phyloP scores from a whole-genome alignment of 2,888 invertebrate genomes.

The Perithous albicinctus region DNA sequence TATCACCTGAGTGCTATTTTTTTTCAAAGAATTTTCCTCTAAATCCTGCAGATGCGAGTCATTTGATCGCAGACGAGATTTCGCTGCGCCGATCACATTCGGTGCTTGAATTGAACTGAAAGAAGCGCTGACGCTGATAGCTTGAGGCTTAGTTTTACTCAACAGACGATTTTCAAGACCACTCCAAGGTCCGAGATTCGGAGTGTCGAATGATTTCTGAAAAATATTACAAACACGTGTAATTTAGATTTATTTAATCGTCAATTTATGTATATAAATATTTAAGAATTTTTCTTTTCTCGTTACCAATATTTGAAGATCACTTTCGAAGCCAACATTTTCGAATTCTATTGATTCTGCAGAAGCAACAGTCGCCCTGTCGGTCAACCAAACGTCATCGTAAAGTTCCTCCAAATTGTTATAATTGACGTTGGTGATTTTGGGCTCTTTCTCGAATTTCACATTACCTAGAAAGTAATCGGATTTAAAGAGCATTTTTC shows the following conservation, averaged over 20 bases:
- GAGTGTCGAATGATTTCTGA: slow-evolving; percentile 85
- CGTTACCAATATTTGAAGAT: slow-evolving; percentile 79
- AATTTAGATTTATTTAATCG: no score
- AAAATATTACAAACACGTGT: no score
- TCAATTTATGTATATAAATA: no score
- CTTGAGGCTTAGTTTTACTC: slow-evolving; percentile 76
- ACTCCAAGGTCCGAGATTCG: slow-evolving; percentile 78
- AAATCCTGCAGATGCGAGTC: slow-evolving; percentile 82
- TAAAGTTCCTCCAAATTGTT: slow-evolving; percentile 80
- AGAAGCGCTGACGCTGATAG: slow-evolving; percentile 66
- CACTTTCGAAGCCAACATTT: slow-evolving; percentile 79
- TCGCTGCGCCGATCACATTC: slow-evolving; percentile 66
- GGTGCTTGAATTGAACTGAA: slow-evolving; percentile 67
- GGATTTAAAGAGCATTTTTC: slow-evolving; percentile 25
- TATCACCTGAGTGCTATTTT: slow-evolving; percentile 85
- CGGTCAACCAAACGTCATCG: slow-evolving; percentile 85
- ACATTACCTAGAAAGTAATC: slow-evolving; percentile 83
- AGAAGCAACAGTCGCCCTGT: slow-evolving; percentile 78
- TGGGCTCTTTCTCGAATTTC: slow-evolving; percentile 83
- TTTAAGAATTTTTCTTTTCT: slow-evolving; percentile 20
- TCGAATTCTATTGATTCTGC: slow-evolving; percentile 78
- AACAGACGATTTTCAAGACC: slow-evolving; percentile 71
- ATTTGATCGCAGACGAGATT: slow-evolving; percentile 68
- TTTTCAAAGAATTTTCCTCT: slow-evolving; percentile 86
- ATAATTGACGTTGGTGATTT: slow-evolving; percentile 83